Evolutionary conservation across 2,797 vertebrate species (phyloP).

Genomic region (Cossypha caffra): DNA sequence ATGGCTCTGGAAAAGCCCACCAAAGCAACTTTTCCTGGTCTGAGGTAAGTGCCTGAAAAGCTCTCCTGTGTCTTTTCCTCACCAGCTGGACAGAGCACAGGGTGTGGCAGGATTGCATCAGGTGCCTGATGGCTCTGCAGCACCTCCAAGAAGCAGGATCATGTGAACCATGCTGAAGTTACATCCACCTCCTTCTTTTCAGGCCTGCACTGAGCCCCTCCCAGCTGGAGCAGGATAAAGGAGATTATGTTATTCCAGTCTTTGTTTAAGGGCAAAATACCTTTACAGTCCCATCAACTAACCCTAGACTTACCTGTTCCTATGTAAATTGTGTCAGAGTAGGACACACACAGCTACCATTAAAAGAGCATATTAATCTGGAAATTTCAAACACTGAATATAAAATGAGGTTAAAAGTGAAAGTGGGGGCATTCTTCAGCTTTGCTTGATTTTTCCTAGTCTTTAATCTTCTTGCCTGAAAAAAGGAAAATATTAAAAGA

Average conservation of each 20-base stretch:
- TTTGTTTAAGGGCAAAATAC: neutral
- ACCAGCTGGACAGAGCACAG: neutral
- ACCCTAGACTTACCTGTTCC: neutral
- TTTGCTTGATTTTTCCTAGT: neutral
- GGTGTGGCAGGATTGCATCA: neutral
- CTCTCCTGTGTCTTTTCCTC: neutral
- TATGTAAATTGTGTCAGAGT: neutral
- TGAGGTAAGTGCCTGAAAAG: neutral
- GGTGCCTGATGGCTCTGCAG: neutral
- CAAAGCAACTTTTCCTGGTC: neutral
- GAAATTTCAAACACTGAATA: neutral
- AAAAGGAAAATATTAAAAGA: neutral
- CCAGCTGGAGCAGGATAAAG: neutral
- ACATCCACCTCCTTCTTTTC: neutral
- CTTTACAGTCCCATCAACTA: neutral
- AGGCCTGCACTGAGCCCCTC: neutral
- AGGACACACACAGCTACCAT: neutral
- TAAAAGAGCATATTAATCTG: neutral
- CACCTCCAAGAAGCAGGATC: neutral
- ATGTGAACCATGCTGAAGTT: accelerated
- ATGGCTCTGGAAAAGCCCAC: neutral
- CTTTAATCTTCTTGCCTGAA: neutral
- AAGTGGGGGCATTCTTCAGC: neutral
- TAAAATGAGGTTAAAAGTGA: neutral
- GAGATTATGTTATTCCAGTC: neutral